Evolutionary conservation across 2,888 invertebrate genomes (phyloP).

Genomic region (Brachyptera putata): DNA sequence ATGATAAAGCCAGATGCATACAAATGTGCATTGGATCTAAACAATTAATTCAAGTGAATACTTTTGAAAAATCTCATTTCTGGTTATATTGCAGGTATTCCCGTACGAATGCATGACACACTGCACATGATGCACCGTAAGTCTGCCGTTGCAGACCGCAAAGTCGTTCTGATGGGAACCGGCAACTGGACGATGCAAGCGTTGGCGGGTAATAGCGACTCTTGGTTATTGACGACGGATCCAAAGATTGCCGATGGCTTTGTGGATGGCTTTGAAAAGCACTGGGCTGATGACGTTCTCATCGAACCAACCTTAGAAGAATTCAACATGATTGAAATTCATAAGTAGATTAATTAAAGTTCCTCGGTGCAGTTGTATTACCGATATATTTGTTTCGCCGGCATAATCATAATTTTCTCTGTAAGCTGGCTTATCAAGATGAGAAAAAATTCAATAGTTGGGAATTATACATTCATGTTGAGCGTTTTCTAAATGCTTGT

Average conservation of each 20-base stretch:
- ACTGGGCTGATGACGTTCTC: neutral
- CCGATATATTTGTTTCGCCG: no score
- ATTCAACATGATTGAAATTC: neutral
- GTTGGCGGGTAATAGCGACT: constrained; percentile 6
- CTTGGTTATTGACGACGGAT: neutral
- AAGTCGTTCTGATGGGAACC: neutral
- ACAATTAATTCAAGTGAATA: no score
- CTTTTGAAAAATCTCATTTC: neutral
- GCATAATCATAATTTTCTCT: no score
- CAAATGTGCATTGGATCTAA: neutral
- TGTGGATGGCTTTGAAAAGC: neutral
- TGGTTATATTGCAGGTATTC: neutral
- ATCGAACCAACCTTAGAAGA: neutral
- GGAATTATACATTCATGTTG: no score
- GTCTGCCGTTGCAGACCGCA: neutral
- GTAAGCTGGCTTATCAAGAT: no score
- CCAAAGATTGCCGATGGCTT: neutral
- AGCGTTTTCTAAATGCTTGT: no score
- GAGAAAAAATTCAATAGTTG: no score
- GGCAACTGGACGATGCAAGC: constrained; percentile 18
- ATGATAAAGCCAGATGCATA: neutral
- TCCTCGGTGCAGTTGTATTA: no score
- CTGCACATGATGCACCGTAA: constrained; percentile 16
- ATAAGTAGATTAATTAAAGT: no score
- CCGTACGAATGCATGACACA: neutral